phyloP scores from a whole-genome alignment of 1,140 invertebrate genomes.

The Drosophila bifasciata region DNA sequence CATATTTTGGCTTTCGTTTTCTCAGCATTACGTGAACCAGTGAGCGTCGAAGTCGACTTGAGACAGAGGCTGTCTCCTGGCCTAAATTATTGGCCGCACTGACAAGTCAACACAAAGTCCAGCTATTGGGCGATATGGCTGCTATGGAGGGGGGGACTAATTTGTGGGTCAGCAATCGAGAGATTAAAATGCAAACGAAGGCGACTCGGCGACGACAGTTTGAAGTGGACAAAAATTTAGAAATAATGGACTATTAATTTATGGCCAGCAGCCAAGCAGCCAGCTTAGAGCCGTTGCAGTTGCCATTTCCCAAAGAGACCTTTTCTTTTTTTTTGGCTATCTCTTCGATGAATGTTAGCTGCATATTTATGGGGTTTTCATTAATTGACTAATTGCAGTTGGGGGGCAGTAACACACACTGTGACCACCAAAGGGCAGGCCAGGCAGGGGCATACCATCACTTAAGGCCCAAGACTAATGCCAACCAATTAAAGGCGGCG shows the following conservation, averaged over 20 bases:
- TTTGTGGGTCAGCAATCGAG: slow-evolving; percentile 54
- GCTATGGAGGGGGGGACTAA: slow-evolving; percentile 48
- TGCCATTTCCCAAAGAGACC: slow-evolving; percentile 56
- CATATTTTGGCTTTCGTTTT: slow-evolving; percentile 60
- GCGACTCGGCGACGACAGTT: slow-evolving; percentile 72
- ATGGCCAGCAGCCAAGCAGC: slow-evolving; percentile 48
- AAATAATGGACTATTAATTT: slow-evolving; percentile 83
- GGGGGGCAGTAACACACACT: neutral
- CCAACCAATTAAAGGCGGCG: slow-evolving; percentile 57
- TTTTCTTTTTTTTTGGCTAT: slow-evolving; percentile 40
- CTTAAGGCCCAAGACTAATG: slow-evolving; percentile 71
- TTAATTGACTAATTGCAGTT: slow-evolving; percentile 80
- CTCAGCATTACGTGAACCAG: slow-evolving; percentile 47
- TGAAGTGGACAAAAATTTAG: slow-evolving; percentile 79
- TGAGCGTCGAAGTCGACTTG: neutral
- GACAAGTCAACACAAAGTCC: slow-evolving; percentile 77
- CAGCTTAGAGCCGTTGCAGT: slow-evolving; percentile 41
- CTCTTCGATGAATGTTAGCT: slow-evolving; percentile 46
- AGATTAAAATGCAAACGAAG: slow-evolving; percentile 81
- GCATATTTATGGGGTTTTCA: slow-evolving; percentile 75
- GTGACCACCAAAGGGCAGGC: too few relatives aligned
- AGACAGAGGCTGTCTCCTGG: slow-evolving; percentile 24
- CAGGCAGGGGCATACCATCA: slow-evolving; percentile 39
- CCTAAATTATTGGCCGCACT: slow-evolving; percentile 73
- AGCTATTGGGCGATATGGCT: slow-evolving; percentile 2